Base-by-base conservation (phyloP, 2,113 vertebrate species). In the Triplophysa siluroides region DNA sequence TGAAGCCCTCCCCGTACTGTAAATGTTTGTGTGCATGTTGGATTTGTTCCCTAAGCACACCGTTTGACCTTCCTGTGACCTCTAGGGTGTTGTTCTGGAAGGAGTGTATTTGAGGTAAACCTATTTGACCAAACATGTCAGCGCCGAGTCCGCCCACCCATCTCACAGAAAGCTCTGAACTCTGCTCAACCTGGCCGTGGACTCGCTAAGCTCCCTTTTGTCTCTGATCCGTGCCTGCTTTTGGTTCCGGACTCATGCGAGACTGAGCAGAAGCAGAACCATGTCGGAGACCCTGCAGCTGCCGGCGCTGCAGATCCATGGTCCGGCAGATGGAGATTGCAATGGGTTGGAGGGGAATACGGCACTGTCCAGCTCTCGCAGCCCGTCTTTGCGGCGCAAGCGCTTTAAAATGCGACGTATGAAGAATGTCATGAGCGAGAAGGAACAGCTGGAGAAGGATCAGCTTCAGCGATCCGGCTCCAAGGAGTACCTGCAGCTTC, bases 401-500 rank as follows among this genome's bases (percentile, higher is more conserved):
- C 93, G 93, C 79, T 94, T 94, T 84, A 94, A 92, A 89, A 94
- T 95, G 93, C 92, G 89, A 61, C 81, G 93, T 41, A 90, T 87
- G 84, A 93, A 92, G 90, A 92, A 94, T 1, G 90, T 94, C 43
- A 91, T 90, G 41, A 86, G 80, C 19, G 83, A 80, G 75, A 86
- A 79, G 67, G 93, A 93, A 82, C 90, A 84, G 74, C 91, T 87
- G 81, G 86, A 91, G 79, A 91, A 93, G 80, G 85, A 85, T 13
- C 43, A 81, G 18, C 71, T 90, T 74, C 71, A 41, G 43, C 79
- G 87, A 8, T 78, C 84, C 2, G 80, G 85, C 0, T 89, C 86
- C 83, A 95, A 94, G 86, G 95, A 95, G 79, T 94, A 92, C 86
- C 89, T 96, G 78, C 94, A 95, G 86, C 93, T 95, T 64, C 95